Conservation (phyloP, 2,888 invertebrate species). For the Lymantria monacha region DNA sequence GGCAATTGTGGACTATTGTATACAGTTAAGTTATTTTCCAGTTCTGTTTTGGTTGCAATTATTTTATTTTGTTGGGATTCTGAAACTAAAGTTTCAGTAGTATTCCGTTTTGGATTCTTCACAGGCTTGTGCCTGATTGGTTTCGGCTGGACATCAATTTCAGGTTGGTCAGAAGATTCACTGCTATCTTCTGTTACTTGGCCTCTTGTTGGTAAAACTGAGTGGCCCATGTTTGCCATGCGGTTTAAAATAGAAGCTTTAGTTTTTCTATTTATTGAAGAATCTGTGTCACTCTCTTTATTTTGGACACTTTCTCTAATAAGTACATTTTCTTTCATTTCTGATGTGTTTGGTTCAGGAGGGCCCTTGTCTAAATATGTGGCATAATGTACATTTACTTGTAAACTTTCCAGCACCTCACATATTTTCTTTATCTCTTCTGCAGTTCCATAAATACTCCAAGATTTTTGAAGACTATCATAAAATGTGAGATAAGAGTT, state of each 20-base stretch:
- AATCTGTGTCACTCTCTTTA: constrained; percentile 65
- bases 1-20: constrained; percentile 51
- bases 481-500: constrained; percentile 59
- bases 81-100: constrained; percentile 35
- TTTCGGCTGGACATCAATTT: constrained; percentile 42
- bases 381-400: constrained; percentile 43
- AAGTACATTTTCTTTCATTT: constrained; percentile 3
- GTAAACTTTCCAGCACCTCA: constrained; percentile 43
- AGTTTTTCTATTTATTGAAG: constrained; percentile 55
- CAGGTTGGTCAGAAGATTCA: constrained; percentile 65
- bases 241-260: constrained; percentile 65
- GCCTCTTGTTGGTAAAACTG: constrained; percentile 57
- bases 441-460: constrained; percentile 60
- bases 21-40: constrained; percentile 28
- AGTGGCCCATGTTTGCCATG: constrained; percentile 73
- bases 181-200: constrained; percentile 44
- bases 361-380: constrained; percentile 29
- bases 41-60: constrained; percentile 24
- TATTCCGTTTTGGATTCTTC: constrained; percentile 45
- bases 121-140: constrained; percentile 50
- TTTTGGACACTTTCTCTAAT: constrained; percentile 20
- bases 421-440: constrained; percentile 50
- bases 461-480: constrained; percentile 61
- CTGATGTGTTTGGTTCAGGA: constrained; percentile 28
- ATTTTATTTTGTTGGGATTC: constrained; percentile 34